Evolutionary conservation across 2,113 vertebrate genomes (phyloP), one percentile per base, ranked within the genome.

Genomic region (Onychostoma macrolepis): DNA sequence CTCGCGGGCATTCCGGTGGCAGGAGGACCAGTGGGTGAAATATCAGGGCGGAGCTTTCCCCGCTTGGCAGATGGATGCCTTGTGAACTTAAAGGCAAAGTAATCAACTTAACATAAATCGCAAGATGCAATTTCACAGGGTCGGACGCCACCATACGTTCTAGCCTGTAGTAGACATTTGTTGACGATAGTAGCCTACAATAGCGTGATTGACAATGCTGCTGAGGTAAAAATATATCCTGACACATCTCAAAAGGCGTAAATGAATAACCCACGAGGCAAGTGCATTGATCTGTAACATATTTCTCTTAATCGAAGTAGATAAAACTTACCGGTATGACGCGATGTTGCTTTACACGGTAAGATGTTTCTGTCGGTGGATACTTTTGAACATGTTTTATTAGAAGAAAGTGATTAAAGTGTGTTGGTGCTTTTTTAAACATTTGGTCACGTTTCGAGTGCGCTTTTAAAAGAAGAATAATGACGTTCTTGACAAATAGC

Each of bases 1-100:
- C 88, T 89, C 82, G 82, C 88, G 84, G 87, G 88, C 88, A 88
- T 89, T 86, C 85, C 67, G 87, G 86, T 91, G 91, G 88, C 91
- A 91, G 87, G 63, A 89, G 88, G 88, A 90, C 89, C 83, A 85
- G 85, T 89, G 90, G 90, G 90, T 92, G 87, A 89, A 91, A 89
- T 89, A 87, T 87, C 80, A 86, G 89, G 92, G 92, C 88, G 90
- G 91, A 89, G 92, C 89, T 87, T 90, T 67, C 50, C 56, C 63
- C 72, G 86, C 84, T 85, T 89, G 90, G 79, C 91, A 91, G 85
- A 90, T 87, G 86, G 86, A 89, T 90, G 91, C 83, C 88, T 88
- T 90, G 86, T 89, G 89, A 91, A 91, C 90, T 92, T 92, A 92
- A 92, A 92, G 92, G 92, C 87, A 90, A 92, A 91, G 91, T 91